These are phyloP conservation scores for Eriosoma lanigerum DNA, from an alignment of 1,140 invertebrate species.

Conservation along the genomic window DNA sequence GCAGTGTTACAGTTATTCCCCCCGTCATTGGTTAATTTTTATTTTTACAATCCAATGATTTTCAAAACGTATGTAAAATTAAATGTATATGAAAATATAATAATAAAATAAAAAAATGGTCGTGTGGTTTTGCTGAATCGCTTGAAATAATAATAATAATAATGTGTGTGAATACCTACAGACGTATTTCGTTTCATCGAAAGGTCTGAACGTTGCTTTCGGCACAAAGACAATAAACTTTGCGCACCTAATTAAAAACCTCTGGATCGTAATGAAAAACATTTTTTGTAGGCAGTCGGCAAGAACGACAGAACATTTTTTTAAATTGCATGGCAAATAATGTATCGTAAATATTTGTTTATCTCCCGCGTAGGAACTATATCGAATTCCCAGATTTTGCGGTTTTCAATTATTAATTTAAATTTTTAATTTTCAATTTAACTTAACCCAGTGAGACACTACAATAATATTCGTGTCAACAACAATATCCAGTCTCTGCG, in stretches of 20 bases:
- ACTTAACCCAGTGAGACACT: neutral
- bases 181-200: neutral
- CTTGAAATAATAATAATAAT: neutral
- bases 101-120: too few relatives aligned
- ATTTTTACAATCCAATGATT: neutral
- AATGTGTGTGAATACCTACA: too few relatives aligned
- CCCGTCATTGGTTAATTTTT: neutral
- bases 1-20: too few relatives aligned
- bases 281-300: neutral
- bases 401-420: constrained; percentile 43
- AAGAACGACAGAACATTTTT: neutral
- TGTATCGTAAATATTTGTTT: constrained; percentile 25
- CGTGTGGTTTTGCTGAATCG: too few relatives aligned
- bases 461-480: neutral
- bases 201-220: neutral
- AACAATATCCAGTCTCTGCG: neutral
- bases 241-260: neutral
- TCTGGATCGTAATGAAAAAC: neutral
- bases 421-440: neutral
- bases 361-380: neutral
- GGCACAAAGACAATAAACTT: neutral
- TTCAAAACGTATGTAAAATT: neutral
- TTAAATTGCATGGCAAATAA: neutral
- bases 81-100: too few relatives aligned
- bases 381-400: neutral